Conservation (phyloP, 2,888 invertebrate species). For the Drosophila affinis region DNA sequence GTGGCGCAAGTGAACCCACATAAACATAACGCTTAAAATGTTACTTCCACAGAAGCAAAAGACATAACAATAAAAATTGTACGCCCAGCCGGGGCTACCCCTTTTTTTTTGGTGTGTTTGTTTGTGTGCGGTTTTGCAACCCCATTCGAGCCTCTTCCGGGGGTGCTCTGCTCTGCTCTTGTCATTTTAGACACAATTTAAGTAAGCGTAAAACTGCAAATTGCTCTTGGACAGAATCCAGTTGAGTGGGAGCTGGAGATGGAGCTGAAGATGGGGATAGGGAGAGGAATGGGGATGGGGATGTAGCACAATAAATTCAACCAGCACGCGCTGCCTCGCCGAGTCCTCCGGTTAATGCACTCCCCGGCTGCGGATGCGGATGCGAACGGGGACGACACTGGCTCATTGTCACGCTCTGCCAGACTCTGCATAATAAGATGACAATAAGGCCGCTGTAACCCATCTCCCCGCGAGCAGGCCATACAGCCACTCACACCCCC, state of each 20-base stretch:
- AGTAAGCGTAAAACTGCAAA: slow-evolving; percentile 80
- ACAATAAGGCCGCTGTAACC: slow-evolving; percentile 24
- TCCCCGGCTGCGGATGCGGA: slow-evolving; percentile 27
- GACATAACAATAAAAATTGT: slow-evolving; percentile 73
- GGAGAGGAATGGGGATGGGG: neutral
- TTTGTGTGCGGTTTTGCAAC: slow-evolving; percentile 42
- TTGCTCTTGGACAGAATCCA: slow-evolving; percentile 62
- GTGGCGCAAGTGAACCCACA: slow-evolving; percentile 44
- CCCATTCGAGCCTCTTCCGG: slow-evolving; percentile 23
- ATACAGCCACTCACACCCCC: neutral
- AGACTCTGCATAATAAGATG: slow-evolving; percentile 76
- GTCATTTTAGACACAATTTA: slow-evolving; percentile 78
- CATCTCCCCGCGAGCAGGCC: slow-evolving; percentile 13
- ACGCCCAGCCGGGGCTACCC: slow-evolving; percentile 50
- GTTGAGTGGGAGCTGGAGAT: slow-evolving; percentile 5
- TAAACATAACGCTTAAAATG: slow-evolving; percentile 53
- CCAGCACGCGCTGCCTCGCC: slow-evolving; percentile 59
- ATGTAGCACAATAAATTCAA: slow-evolving; percentile 62
- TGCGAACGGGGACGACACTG: slow-evolving; percentile 51
- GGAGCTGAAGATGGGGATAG: neutral
- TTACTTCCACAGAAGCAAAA: slow-evolving; percentile 29
- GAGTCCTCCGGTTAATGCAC: slow-evolving; percentile 58
- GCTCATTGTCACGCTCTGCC: slow-evolving; percentile 71
- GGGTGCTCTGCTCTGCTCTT: slow-evolving; percentile 38
- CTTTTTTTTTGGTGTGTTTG: slow-evolving; percentile 26